These are phyloP conservation scores for Pachypanchax playfairii DNA, from an alignment of 2,113 vertebrate genomes.

Conservation along the genomic window DNA sequence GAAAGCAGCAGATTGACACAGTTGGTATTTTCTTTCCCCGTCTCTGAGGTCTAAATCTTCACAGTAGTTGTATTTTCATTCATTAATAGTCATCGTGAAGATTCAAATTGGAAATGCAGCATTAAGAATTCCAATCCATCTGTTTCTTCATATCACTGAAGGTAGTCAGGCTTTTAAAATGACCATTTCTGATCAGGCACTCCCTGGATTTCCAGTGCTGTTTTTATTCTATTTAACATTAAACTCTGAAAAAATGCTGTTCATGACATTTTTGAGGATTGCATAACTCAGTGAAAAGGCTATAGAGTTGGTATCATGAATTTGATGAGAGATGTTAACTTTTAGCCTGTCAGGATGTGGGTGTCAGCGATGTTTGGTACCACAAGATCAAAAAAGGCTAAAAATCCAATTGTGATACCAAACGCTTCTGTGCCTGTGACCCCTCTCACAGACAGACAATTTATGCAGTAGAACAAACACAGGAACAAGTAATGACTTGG, in stretches of 20 bases:
- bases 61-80: constrained; percentile 3
- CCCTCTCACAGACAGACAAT: constrained; percentile 8
- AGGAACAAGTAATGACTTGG: constrained; percentile 35
- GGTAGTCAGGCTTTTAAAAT: constrained; percentile 7
- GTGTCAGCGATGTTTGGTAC: constrained; percentile 7
- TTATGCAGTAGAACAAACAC: constrained; percentile 21
- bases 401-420: constrained; percentile 30
- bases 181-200: neutral
- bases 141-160: constrained; percentile 24
- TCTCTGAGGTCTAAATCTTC: neutral
- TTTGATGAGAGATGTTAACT: constrained; percentile 29
- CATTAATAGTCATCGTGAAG: constrained; percentile 1
- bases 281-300: constrained; percentile 15
- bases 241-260: constrained; percentile 7
- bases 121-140: constrained; percentile 42
- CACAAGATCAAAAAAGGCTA: constrained; percentile 34
- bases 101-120: constrained; percentile 15
- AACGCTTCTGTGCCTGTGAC: constrained; percentile 17
- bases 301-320: neutral
- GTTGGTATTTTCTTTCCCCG: too few species aligned
- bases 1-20: constrained; percentile 24
- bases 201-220: constrained; percentile 1
- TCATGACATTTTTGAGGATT: constrained; percentile 36
- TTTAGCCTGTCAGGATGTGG: constrained; percentile 22
- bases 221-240: constrained; percentile 23